phyloP scores from a whole-genome alignment of 2,113 vertebrate genomes.

The Alexandromys fortis region DNA sequence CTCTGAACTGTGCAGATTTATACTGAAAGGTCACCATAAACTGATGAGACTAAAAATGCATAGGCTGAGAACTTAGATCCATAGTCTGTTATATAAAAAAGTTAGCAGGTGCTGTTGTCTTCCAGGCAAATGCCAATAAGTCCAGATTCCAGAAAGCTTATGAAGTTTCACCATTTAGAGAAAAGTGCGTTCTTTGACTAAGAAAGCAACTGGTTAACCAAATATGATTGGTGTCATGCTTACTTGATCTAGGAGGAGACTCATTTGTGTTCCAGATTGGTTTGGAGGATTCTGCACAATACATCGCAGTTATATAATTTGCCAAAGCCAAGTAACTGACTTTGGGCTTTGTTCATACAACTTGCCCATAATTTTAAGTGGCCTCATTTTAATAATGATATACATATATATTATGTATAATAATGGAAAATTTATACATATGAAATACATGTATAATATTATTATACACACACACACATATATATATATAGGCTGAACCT shows the following conservation, averaged over 20 bases:
- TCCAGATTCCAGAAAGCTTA: conserved; percentile 42
- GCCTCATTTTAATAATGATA: not conserved
- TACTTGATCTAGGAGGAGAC: not conserved
- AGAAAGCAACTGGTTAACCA: conserved; percentile 60
- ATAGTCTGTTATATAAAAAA: conserved; percentile 51
- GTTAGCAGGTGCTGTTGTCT: conserved; percentile 45
- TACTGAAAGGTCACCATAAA: conserved; percentile 46
- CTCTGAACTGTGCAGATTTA: conserved; percentile 40
- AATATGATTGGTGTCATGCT: not conserved
- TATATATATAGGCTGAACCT: not conserved
- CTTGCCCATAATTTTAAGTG: not conserved
- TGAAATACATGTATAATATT: too few species aligned
- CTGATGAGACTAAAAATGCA: conserved; percentile 52
- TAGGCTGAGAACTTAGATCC: conserved; percentile 9
- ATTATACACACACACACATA: too few species aligned
- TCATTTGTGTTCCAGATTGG: not conserved
- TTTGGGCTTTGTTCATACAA: not conserved
- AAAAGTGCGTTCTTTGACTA: conserved; percentile 54
- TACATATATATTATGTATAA: not conserved
- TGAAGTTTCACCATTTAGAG: conserved; percentile 56
- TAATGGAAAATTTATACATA: too few species aligned
- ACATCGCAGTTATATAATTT: not conserved
- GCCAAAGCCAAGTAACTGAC: not conserved
- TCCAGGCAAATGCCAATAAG: conserved; percentile 63
- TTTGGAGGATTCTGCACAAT: conserved; percentile 15